Evolutionary conservation across 2,113 vertebrate species (phyloP), one percentile per base, ranked within the genome.

Genomic region (Laticauda laticaudata): DNA sequence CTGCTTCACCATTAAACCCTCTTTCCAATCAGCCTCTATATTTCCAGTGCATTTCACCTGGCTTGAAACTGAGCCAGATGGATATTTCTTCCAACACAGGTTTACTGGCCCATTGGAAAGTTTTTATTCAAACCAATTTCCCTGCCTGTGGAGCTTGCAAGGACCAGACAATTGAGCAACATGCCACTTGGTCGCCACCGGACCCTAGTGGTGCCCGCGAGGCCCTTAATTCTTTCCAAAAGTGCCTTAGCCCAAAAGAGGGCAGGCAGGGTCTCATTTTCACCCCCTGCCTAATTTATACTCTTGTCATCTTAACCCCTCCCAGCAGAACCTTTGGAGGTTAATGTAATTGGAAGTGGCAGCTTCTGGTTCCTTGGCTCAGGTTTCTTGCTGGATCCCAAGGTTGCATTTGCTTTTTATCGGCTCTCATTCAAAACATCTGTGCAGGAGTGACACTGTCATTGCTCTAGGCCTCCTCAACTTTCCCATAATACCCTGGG

Each of bases 71-170:
- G 48, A 51, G 48, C 48, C 48, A 51, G 48, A 51, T 51, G 48
- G 48, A 51, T 9, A 51, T 8, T 51, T 8, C 48, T 51, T 51
- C 48, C 48, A 51, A 51, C 48, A 51, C 7, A 8, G 48, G 1
- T 51, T 51, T 51, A 23, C 98, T 98, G 98, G 97, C 97, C 97
- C 98, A 98, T 98, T 98, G 98, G 97, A 97, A 98, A 98, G 96
- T 97, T 98, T 99, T 99, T 98, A 98, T 98, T 98, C 98, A 98
- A 98, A 98, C 97, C 97, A 97, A 97, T 98, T 98, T 98, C 97
- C 96, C 95, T 97, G 95, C 88, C 95, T 94, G 96, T 95, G 94
- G 96, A 96, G 96, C 94, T 96, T 95, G 97, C 97, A 98, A 98
- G 97, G 98, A 98, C 98, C 98, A 98, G 98, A 98, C 97, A 97